Evolutionary conservation across 2,113 vertebrate species (phyloP).

Genomic region (Podocnemis expansa): DNA sequence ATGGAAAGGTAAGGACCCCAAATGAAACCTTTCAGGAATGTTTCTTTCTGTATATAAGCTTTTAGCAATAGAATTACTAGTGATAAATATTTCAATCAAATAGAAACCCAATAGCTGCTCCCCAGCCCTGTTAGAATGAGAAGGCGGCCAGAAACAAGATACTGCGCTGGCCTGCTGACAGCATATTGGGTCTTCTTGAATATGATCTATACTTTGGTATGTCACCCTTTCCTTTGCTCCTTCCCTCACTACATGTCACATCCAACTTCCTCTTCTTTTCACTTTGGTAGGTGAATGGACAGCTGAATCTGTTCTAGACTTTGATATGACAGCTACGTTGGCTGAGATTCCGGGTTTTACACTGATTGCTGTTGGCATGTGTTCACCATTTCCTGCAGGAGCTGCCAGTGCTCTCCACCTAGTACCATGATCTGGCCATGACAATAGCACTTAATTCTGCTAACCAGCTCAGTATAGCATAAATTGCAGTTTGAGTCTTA

Average conservation of each 20-base stretch:
- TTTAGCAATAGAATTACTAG: not conserved
- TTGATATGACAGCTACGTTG: not conserved
- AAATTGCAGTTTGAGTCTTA: not conserved
- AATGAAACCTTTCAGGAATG: not conserved
- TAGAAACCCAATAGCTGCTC: not conserved
- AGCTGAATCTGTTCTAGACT: not conserved
- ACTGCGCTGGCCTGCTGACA: not conserved
- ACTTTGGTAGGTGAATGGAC: not conserved
- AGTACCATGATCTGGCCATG: not conserved
- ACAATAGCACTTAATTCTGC: not conserved
- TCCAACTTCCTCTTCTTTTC: not conserved
- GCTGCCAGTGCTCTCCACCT: not conserved
- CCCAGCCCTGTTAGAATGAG: not conserved
- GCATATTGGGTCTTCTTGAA: not conserved
- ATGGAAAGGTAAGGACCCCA: slow-evolving; percentile 84
- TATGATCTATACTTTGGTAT: not conserved
- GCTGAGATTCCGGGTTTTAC: not conserved
- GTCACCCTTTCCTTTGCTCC: not conserved
- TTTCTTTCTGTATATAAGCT: not conserved
- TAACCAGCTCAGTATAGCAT: not conserved
- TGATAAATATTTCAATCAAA: not conserved
- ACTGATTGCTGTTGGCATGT: not conserved
- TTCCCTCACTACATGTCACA: not conserved
- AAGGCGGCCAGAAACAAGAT: not conserved
- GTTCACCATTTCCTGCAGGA: not conserved